Conservation (phyloP, 2,888 invertebrate genomes). For the Liodrosophila aerea region DNA sequence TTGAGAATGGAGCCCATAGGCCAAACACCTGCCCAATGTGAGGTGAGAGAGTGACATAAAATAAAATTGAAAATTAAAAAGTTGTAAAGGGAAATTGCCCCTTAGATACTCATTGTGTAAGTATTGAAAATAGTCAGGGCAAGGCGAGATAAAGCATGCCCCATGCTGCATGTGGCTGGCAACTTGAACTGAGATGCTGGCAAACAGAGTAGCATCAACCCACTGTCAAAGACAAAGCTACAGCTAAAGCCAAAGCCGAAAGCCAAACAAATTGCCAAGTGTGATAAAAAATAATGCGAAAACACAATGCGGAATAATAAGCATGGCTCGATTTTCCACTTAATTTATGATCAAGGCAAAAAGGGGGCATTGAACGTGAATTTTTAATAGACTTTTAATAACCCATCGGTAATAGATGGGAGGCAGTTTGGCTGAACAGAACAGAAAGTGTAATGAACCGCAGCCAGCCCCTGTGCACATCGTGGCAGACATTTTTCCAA, state of each 20-base stretch:
- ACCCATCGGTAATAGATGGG: slow-evolving; percentile 23
- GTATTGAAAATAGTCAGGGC: slow-evolving; percentile 31
- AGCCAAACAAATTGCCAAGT: slow-evolving; percentile 61
- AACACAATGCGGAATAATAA: slow-evolving; percentile 53
- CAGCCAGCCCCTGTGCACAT: slow-evolving; percentile 58
- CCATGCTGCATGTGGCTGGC: slow-evolving; percentile 13
- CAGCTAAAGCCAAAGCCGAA: slow-evolving; percentile 41
- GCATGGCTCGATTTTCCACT: slow-evolving; percentile 68
- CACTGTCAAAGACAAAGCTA: too few relatives aligned
- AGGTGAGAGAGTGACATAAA: slow-evolving; percentile 40
- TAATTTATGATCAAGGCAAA: slow-evolving; percentile 56
- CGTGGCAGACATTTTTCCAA: slow-evolving; percentile 74
- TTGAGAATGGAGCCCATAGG: slow-evolving; percentile 18
- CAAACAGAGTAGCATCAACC: slow-evolving; percentile 25
- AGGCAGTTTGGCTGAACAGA: slow-evolving; percentile 60
- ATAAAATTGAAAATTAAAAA: slow-evolving; percentile 46
- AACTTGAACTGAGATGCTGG: slow-evolving; percentile 20
- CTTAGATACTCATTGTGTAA: slow-evolving; percentile 14
- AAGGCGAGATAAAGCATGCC: slow-evolving; percentile 50
- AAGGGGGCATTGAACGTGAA: slow-evolving; percentile 53
- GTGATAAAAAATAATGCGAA: slow-evolving; percentile 56
- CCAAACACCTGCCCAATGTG: slow-evolving; percentile 53
- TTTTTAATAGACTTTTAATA: slow-evolving; percentile 76
- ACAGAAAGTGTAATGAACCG: slow-evolving; percentile 77
- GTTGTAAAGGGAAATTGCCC: slow-evolving; percentile 1